These are phyloP conservation scores for Cydia amplana DNA, from an alignment of 1,140 invertebrate species.

Conservation along the genomic window DNA sequence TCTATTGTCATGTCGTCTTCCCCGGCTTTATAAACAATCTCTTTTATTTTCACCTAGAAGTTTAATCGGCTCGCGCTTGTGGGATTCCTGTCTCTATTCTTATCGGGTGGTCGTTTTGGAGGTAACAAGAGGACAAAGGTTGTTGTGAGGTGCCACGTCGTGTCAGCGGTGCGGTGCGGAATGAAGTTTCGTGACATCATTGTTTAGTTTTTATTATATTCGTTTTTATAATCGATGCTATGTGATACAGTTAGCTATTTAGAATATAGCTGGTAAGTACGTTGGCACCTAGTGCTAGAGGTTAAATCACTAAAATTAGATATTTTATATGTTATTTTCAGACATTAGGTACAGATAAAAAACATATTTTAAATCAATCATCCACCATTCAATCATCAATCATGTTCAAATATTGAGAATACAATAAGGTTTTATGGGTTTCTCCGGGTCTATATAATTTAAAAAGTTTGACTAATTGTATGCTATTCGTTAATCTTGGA, in stretches of 20 bases:
- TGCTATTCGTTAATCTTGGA: no score
- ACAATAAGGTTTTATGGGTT: no score
- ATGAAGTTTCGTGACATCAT: constrained; percentile 60
- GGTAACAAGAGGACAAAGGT: constrained; percentile 71
- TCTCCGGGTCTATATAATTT: no score
- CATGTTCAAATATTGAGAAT: no score
- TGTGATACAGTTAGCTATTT: constrained; percentile 42
- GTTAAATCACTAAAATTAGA: constrained; percentile 2
- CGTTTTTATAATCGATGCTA: constrained; percentile 38
- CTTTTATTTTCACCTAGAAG: constrained; percentile 77
- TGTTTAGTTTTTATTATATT: constrained; percentile 50
- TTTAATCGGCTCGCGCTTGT: constrained; percentile 73
- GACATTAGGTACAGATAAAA: background rate
- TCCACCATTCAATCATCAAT: no score
- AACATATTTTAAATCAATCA: background rate
- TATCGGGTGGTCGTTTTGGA: constrained; percentile 71
- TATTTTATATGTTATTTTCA: background rate
- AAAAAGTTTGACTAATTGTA: no score
- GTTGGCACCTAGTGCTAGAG: background rate
- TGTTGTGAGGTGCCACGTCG: constrained; percentile 69
- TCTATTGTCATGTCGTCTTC: constrained; percentile 76
- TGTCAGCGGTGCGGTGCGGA: constrained; percentile 58
- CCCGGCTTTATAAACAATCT: constrained; percentile 75
- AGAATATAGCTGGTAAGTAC: background rate
- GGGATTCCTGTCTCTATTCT: constrained; percentile 74